Evolutionary conservation across 2,888 invertebrate species (phyloP).

Genomic region (Julus scanicus): DNA sequence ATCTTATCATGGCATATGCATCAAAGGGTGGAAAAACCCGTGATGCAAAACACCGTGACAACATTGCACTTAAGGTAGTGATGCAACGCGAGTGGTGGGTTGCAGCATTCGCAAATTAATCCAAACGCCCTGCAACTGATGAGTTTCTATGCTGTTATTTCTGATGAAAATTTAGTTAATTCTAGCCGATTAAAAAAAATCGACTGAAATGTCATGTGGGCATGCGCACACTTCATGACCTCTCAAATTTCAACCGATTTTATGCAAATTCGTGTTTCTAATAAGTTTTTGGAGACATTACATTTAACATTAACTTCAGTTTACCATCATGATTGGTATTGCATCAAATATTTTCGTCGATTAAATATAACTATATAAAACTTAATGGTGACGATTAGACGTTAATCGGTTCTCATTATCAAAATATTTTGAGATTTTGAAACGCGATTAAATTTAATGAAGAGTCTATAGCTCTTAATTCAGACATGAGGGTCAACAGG

Average conservation of each 20-base stretch:
- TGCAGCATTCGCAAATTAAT: not conserved
- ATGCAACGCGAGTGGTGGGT: not conserved
- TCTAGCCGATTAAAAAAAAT: no score
- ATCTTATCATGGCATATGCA: not conserved
- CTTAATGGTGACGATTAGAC: no score
- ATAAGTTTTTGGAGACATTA: no score
- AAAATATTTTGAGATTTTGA: not conserved
- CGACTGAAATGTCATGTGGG: no score
- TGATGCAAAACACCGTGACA: not conserved
- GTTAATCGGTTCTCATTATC: not conserved
- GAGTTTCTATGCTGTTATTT: no score
- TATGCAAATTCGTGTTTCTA: no score
- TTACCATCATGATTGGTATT: no score
- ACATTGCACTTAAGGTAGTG: not conserved
- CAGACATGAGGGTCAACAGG: not conserved
- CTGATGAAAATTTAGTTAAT: no score
- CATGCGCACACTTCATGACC: no score
- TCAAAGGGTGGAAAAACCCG: slow-evolving; percentile 3
- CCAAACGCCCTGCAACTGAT: not conserved
- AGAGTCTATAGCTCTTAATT: not conserved
- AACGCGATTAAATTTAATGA: not conserved
- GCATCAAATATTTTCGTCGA: no score
- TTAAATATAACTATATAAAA: not conserved
- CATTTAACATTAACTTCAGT: no score
- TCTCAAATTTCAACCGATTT: no score